These are phyloP conservation scores for Symphodus melops DNA, from an alignment of 2,113 vertebrate genomes.

Conservation along the genomic window DNA sequence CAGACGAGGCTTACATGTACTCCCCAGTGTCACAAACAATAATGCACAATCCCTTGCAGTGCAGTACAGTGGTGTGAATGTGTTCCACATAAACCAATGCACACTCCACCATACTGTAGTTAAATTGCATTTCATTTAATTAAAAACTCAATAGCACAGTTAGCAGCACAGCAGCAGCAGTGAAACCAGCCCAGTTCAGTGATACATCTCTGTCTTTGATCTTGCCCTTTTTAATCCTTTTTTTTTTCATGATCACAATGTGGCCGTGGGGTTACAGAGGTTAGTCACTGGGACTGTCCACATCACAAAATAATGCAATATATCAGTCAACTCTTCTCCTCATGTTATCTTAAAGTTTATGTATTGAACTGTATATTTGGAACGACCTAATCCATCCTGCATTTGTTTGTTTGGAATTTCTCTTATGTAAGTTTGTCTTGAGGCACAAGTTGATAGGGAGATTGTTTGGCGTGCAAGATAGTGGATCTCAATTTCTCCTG, in stretches of 20 bases:
- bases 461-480: too few species aligned
- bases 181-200: slow-evolving; percentile 6
- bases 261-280: slow-evolving; percentile 36
- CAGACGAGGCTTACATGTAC: slow-evolving; percentile 52
- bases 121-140: slow-evolving; percentile 20
- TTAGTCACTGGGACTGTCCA: slow-evolving; percentile 50
- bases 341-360: too few species aligned
- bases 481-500: too few species aligned
- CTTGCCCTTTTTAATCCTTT: slow-evolving; percentile 24
- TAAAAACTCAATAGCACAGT: slow-evolving; percentile 18
- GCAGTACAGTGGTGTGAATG: slow-evolving; percentile 34
- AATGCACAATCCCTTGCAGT: slow-evolving; percentile 22
- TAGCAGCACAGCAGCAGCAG: slow-evolving; percentile 13
- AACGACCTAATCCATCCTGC: too few species aligned
- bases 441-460: too few species aligned
- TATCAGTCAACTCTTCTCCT: too few species aligned
- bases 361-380: too few species aligned
- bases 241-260: slow-evolving; percentile 36
- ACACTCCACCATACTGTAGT: slow-evolving; percentile 7
- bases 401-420: too few species aligned
- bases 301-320: too few species aligned
- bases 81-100: slow-evolving; percentile 1
- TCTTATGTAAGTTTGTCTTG: too few species aligned
- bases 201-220: slow-evolving; percentile 13
- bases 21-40: slow-evolving; percentile 49